Conservation (phyloP, 2,888 invertebrate genomes). For the Eurois occulta region DNA sequence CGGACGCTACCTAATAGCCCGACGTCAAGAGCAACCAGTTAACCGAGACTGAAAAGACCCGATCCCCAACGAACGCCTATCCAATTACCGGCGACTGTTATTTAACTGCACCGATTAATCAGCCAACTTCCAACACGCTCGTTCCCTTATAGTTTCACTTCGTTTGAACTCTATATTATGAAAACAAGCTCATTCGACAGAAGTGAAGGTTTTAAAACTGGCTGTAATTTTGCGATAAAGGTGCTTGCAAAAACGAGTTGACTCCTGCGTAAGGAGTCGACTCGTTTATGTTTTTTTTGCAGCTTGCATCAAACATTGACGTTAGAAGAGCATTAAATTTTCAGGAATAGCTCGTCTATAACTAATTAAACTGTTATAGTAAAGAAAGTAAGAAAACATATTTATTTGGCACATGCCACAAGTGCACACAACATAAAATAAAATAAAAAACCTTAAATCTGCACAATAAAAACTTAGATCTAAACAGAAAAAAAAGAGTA, state of each 20-base stretch:
- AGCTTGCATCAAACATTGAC: background rate
- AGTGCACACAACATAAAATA: too few relatives aligned
- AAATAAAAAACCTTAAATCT: too few relatives aligned
- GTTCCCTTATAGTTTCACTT: slow-evolving; percentile 8
- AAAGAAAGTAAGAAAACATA: too few relatives aligned
- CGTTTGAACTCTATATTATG: background rate
- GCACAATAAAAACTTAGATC: too few relatives aligned
- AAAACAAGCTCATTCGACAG: background rate
- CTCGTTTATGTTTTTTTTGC: background rate
- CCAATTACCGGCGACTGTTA: slow-evolving; percentile 56
- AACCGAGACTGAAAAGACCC: too few relatives aligned
- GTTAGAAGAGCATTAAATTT: too few relatives aligned
- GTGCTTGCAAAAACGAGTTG: background rate
- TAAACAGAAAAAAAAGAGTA: too few relatives aligned
- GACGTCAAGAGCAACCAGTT: too few relatives aligned
- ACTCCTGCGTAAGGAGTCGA: too few relatives aligned
- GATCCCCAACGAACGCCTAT: slow-evolving; percentile 36
- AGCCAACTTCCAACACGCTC: slow-evolving; percentile 12
- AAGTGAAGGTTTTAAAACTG: background rate
- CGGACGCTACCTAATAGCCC: background rate
- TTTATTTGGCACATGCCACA: too few relatives aligned
- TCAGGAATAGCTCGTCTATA: background rate
- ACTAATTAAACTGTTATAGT: too few relatives aligned
- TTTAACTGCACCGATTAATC: slow-evolving; percentile 42
- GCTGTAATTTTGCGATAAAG: background rate